These are phyloP conservation scores for Aproaerema taeniolella DNA, from an alignment of 2,888 invertebrate genomes.

Conservation along the genomic window DNA sequence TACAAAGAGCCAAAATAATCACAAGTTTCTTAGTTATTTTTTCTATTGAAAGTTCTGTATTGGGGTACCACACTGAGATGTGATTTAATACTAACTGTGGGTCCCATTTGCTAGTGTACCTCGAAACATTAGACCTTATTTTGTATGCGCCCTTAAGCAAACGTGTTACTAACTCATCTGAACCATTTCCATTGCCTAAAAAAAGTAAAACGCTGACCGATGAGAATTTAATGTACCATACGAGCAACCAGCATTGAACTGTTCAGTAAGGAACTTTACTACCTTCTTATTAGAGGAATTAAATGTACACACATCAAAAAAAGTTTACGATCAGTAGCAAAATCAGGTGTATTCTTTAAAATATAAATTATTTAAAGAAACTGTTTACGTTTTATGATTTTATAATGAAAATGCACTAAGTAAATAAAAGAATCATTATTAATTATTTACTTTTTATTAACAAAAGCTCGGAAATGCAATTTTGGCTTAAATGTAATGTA, in stretches of 20 bases:
- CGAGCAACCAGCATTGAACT: conserved; percentile 17
- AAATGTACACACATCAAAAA: no score
- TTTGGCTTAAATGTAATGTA: no score
- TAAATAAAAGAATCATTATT: no score
- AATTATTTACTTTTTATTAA: no score
- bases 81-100: not conserved
- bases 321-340: no score
- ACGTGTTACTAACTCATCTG: not conserved
- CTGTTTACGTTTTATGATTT: no score
- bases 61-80: conserved; percentile 8
- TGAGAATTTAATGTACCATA: conserved; percentile 18
- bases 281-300: conserved; percentile 3
- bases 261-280: conserved; percentile 12
- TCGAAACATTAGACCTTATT: conserved; percentile 5
- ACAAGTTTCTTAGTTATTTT: conserved; percentile 8
- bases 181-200: conserved; percentile 3
- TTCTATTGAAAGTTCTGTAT: conserved; percentile 8
- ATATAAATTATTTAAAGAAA: no score
- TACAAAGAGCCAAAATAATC: not conserved
- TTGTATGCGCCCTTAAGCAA: conserved; percentile 4
- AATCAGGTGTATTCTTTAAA: no score
- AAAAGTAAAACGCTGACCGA: conserved; percentile 20
- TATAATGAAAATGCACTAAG: no score
- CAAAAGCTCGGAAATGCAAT: no score
- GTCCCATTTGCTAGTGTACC: no score